Base-by-base conservation (phyloP, 2,797 vertebrate genomes). In the Agapornis canus region DNA sequence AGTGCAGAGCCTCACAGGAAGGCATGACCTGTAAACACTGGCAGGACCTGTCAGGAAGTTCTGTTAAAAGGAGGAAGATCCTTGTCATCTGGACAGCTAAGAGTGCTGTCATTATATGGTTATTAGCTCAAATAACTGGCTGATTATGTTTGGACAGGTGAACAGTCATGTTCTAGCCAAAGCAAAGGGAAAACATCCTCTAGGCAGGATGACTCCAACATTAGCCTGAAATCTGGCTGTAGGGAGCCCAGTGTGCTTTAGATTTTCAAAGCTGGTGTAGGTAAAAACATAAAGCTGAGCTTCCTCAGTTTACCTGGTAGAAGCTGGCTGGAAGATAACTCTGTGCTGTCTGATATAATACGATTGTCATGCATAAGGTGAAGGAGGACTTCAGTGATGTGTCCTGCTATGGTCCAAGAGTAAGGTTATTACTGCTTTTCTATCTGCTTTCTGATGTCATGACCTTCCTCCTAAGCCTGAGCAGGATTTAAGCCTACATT, bases 271-370 rank as follows among this genome's bases (percentile, higher is more conserved):
- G 31, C 2, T 7, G 31, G 5, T 70, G 13, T 51, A 63, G 42
- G 7, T 15, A 18, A 61, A 69, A n/a, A 12, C 25, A 3, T 3
- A 27, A n/a, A 23, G 29, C 16, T 80, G 39, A 15, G 8, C 19
- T 82, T 70, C 45, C 68, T 91, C 72, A 29, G 13, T 15, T 45
- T 22, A 14, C n/a, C 52, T 75, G 69, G 20, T 3, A 18, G 59
- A 42, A 83, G n/a, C 19, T 75, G 23, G 0, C 16, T 82, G 42
- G 49, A 31, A 63, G 64, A 22, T 42, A 14, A 20, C 14, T 61
- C 27, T 64, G 19, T 43, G 6, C 22, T 59, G 6, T 26, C 21
- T 51, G 57, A 6, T 37, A 10, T 12, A 11, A 14, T 0, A 0
- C 19, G 19, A 5, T 16, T 78, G 64, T 31, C 20, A 6, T 4